phyloP scores from a whole-genome alignment of 2,888 invertebrate genomes.

The Zootermopsis nevadensis region DNA sequence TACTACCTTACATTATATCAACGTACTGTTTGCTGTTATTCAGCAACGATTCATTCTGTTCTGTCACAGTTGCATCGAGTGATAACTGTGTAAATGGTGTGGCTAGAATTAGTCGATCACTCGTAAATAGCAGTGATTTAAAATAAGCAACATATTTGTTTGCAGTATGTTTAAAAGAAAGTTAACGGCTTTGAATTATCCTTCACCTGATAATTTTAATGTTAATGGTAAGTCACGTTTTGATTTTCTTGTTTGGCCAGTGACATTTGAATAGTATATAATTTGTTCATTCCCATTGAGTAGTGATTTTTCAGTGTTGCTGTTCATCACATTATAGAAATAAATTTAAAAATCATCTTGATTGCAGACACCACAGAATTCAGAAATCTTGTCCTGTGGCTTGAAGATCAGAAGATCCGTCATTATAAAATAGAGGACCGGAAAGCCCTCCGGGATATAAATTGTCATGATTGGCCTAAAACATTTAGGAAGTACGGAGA shows the following conservation, averaged over 20 bases:
- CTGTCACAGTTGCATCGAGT: no score
- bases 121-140: background rate
- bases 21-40: no score
- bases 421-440: constrained; percentile 87
- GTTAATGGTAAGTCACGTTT: constrained; percentile 70
- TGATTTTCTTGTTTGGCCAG: background rate
- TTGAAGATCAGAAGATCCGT: constrained; percentile 94
- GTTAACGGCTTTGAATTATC: constrained; percentile 81
- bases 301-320: background rate
- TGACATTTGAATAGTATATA: background rate
- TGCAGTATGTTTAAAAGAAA: constrained; percentile 78
- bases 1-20: no score
- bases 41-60: no score
- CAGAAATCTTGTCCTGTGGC: constrained; percentile 85
- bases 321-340: background rate
- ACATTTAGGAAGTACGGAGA: constrained; percentile 79
- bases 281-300: background rate
- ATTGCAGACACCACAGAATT: constrained; percentile 82
- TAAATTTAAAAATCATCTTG: background rate
- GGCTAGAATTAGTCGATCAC: background rate
- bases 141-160: background rate
- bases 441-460: constrained; percentile 75
- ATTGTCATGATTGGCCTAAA: constrained; percentile 75
- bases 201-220: constrained; percentile 77
- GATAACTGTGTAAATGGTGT: background rate